These are phyloP conservation scores for Ectemnius continuus DNA, from an alignment of 2,888 invertebrate species.

Conservation along the genomic window DNA sequence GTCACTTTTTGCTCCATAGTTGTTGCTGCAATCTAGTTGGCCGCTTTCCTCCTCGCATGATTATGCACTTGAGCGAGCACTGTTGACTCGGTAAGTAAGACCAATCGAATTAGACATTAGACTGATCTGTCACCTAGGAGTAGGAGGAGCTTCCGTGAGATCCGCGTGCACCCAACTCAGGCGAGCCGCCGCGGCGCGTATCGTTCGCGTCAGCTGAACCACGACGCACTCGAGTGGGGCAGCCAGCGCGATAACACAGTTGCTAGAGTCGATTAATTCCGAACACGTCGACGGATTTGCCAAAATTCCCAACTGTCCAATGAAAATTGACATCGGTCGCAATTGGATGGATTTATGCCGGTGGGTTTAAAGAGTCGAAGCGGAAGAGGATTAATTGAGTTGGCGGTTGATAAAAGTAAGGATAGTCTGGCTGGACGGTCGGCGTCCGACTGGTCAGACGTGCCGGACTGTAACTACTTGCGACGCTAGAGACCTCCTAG, in stretches of 20 bases:
- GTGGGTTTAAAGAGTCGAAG: background rate
- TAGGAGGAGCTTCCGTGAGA: background rate
- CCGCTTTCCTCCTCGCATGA: background rate
- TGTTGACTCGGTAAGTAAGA: background rate
- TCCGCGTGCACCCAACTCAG: background rate
- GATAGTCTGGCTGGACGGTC: conserved; percentile 44
- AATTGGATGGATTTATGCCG: background rate
- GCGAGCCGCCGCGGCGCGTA: background rate
- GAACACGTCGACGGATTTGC: no score
- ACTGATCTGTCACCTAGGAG: background rate
- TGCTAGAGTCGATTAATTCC: background rate
- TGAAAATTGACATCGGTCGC: background rate
- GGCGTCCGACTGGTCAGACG: conserved; percentile 38
- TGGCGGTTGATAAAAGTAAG: background rate
- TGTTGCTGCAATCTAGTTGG: conserved; percentile 19
- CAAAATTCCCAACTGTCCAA: background rate
- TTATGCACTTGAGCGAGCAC: background rate
- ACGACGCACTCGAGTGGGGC: conserved; percentile 5
- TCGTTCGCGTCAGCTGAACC: background rate
- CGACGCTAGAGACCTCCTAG: conserved; percentile 28
- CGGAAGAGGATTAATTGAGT: background rate
- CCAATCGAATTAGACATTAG: background rate
- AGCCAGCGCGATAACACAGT: background rate
- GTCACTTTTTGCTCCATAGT: conserved; percentile 21
- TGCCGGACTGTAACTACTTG: conserved; percentile 25